A percentile compares a stretch with the other conserved stretches of the same genome.
Evolutionary conservation across 1,140 invertebrate genomes (phyloP).

Genomic region (Choristoneura fumiferana): DNA sequence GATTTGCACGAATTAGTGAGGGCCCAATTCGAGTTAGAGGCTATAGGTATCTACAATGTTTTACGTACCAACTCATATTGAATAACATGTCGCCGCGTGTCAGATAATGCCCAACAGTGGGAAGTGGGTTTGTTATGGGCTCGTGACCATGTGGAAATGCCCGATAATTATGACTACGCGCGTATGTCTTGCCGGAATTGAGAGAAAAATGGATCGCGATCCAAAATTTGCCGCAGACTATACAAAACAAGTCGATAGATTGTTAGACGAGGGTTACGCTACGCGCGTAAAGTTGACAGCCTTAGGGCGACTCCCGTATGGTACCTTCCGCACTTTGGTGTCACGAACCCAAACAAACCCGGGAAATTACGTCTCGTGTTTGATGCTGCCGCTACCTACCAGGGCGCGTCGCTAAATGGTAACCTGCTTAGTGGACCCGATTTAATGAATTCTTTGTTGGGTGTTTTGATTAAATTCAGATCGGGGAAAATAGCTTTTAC

Average conservation of each 20-base stretch:
- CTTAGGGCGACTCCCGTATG: slow-evolving; percentile 20
- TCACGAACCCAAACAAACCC: slow-evolving; percentile 25
- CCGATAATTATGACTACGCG: slow-evolving; percentile 11
- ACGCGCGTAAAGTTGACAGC: slow-evolving; percentile 1
- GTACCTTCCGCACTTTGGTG: slow-evolving; percentile 23
- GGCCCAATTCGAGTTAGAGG: not conserved
- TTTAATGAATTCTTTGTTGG: slow-evolving; percentile 18
- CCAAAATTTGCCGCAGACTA: slow-evolving; percentile 1
- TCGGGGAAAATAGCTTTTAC: slow-evolving; percentile 23
- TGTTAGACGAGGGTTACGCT: slow-evolving; percentile 15
- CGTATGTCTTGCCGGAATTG: slow-evolving; percentile 4
- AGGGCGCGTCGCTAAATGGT: slow-evolving; percentile 28
- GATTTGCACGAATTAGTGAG: slow-evolving; percentile 12
- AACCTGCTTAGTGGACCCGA: slow-evolving; percentile 31
- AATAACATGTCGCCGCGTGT: not conserved
- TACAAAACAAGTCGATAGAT: not conserved
- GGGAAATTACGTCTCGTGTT: slow-evolving; percentile 28
- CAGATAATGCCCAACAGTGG: not conserved
- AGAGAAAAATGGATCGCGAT: slow-evolving; percentile 18
- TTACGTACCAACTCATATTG: not conserved
- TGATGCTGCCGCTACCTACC: slow-evolving; percentile 29
- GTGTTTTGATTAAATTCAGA: slow-evolving; percentile 27
- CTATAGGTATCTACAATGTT: not conserved
- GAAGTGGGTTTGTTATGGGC: slow-evolving; percentile 18
- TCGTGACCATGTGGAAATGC: not conserved